Percentiles rank a stretch among this genome's conserved stretches.
Conservation (phyloP, 2,797 vertebrate genomes). For the Sebastes cheni region DNA sequence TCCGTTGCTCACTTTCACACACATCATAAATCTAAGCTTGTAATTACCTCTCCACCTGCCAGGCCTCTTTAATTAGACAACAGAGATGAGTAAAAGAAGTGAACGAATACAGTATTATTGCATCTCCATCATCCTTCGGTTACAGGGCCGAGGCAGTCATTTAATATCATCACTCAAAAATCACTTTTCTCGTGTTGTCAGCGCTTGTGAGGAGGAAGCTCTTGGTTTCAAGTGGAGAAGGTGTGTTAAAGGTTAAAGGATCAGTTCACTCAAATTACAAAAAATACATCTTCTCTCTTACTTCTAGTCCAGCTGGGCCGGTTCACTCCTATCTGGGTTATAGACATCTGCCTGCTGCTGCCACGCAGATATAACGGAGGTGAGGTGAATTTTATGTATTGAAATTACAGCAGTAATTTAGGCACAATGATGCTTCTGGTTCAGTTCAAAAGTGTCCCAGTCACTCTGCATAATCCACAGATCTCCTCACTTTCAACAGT, state of each 20-base stretch:
- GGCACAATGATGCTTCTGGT: too few relatives aligned
- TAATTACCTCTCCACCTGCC: neutral
- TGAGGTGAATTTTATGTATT: too few relatives aligned
- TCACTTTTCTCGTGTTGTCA: conserved; percentile 17
- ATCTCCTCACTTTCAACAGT: too few relatives aligned
- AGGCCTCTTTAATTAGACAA: conserved; percentile 45
- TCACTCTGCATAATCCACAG: too few relatives aligned
- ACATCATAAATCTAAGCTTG: neutral
- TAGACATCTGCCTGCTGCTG: neutral
- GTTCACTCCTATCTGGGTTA: neutral
- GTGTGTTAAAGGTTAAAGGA: neutral
- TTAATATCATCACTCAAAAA: conserved; percentile 10
- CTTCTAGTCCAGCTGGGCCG: neutral
- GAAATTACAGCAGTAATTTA: too few relatives aligned
- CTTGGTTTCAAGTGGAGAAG: neutral
- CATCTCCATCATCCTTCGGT: neutral
- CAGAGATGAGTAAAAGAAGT: neutral
- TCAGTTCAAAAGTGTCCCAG: neutral
- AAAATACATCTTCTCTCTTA: neutral
- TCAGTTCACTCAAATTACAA: neutral
- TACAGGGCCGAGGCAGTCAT: neutral
- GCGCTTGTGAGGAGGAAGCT: neutral
- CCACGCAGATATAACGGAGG: neutral
- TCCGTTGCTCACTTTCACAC: neutral
- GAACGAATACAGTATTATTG: neutral